Evolutionary conservation across 2,888 invertebrate genomes (phyloP), one percentile per base, ranked within the genome.

Genomic region (Eudemis profundana): DNA sequence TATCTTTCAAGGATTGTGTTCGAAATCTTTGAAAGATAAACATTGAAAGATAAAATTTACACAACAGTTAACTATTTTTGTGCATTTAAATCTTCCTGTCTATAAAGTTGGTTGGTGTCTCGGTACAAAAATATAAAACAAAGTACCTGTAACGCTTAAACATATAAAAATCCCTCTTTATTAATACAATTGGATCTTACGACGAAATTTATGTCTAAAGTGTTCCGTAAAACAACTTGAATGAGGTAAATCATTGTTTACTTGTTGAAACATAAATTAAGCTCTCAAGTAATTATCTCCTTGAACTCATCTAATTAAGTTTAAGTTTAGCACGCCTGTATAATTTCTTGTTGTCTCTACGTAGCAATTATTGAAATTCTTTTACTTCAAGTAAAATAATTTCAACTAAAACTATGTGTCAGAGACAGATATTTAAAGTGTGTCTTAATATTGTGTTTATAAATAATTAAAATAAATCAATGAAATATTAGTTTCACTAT

Each of bases 261-360:
- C 44, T 57, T 36, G 49, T 50, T 51, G 50, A 57, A 64, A 64
- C 64, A 64, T 64, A 54, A 62, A 63, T 57, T 33, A 53, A 63
- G 59, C 54, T 49, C 67, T 59, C 49, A 60, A 51, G 47, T 61
- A 61, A 61, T 61, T 66, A 61, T 67, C 57, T 63, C 53, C 61
- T 65, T 68, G 68, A 66, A 49, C 59, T 68, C 56, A 50, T 59
- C 60, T 63, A 67, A 67, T 65, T 61, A 61, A 59, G 61, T 61
- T 67, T 69, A 61, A 61, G 38, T 64, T 57, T 47, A 61, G 61
- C 59, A 54, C 53, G 42, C 54, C 44, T 49, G 51, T 61, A 62
- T 51, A 69, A 66, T 66, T 56, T 54, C 69, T 67, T 69, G 68
- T 64, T 72, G 49, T 61, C 63, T 64, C 60, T 36, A 49, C 44